Conservation (phyloP, 2,113 vertebrate genomes). For the Saccopteryx bilineata region DNA sequence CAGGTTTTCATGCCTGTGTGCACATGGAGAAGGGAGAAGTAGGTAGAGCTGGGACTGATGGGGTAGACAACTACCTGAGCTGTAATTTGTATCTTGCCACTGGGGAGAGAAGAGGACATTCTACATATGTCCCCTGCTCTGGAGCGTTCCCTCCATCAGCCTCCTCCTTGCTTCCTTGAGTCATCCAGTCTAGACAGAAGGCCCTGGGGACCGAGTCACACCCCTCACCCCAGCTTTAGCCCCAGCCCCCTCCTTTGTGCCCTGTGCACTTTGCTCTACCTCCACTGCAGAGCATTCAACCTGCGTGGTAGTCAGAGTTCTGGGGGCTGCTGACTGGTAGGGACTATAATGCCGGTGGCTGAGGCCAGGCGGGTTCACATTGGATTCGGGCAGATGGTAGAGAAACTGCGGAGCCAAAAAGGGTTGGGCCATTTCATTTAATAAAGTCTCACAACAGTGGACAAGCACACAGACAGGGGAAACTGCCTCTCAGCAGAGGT, state of each 20-base stretch:
- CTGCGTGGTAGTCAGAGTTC: rapidly evolving
- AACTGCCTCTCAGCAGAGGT: too few species aligned
- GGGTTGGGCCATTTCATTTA: too few species aligned
- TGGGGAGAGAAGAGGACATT: background rate
- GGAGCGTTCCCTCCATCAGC: background rate
- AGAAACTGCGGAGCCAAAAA: too few species aligned
- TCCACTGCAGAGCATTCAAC: background rate
- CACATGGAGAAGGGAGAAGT: background rate
- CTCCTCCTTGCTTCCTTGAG: background rate
- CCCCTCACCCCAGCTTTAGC: background rate
- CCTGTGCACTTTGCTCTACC: background rate
- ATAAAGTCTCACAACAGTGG: too few species aligned
- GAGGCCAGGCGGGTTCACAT: too few species aligned
- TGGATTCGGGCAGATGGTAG: too few species aligned
- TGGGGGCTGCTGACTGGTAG: background rate
- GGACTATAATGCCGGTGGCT: too few species aligned
- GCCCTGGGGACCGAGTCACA: background rate
- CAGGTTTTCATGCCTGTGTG: too few species aligned
- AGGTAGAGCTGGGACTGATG: background rate
- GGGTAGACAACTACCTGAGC: background rate
- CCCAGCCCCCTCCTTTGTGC: background rate
- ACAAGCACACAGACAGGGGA: too few species aligned
- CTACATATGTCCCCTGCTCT: background rate
- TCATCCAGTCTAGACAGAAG: background rate
- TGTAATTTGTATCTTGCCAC: background rate